A percentile compares a stretch with the other conserved stretches of the same genome.
phyloP scores from a whole-genome alignment of 2,888 invertebrate genomes.

The Eucriotettix oculatus region DNA sequence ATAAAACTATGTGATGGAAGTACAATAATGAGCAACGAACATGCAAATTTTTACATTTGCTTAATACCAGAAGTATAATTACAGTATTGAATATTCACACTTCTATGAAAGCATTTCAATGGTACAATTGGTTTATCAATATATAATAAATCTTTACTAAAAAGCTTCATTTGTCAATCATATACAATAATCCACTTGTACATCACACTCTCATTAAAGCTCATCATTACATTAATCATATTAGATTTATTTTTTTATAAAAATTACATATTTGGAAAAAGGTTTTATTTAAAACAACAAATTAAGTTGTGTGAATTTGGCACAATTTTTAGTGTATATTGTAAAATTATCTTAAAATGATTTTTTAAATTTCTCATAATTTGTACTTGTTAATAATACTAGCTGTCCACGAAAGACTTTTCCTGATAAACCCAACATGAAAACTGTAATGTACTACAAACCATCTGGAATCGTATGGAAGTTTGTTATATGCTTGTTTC shows the following conservation, averaged over 20 bases:
- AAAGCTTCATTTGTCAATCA: not conserved
- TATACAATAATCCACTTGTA: not conserved
- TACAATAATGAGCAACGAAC: slow-evolving; percentile 8
- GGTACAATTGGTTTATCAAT: not conserved
- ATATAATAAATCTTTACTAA: slow-evolving; percentile 1
- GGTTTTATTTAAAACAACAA: no score
- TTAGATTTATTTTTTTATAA: not conserved
- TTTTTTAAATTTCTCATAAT: no score
- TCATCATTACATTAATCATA: not conserved
- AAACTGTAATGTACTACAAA: no score
- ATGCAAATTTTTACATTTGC: not conserved
- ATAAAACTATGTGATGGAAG: slow-evolving; percentile 3
- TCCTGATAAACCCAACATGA: no score
- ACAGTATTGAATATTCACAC: not conserved
- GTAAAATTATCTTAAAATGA: no score
- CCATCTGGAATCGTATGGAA: no score
- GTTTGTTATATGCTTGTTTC: no score
- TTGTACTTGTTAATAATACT: no score
- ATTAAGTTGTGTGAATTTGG: not conserved
- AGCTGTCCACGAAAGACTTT: no score
- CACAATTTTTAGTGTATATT: not conserved
- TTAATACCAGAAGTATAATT: slow-evolving; percentile 2
- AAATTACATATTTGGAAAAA: no score
- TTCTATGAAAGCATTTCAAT: slow-evolving; percentile 6
- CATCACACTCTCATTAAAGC: not conserved